These are phyloP conservation scores for Apostichopus leukothele DNA, from an alignment of 53 echinoderm and acorn worm species.

Conservation along the genomic window DNA sequence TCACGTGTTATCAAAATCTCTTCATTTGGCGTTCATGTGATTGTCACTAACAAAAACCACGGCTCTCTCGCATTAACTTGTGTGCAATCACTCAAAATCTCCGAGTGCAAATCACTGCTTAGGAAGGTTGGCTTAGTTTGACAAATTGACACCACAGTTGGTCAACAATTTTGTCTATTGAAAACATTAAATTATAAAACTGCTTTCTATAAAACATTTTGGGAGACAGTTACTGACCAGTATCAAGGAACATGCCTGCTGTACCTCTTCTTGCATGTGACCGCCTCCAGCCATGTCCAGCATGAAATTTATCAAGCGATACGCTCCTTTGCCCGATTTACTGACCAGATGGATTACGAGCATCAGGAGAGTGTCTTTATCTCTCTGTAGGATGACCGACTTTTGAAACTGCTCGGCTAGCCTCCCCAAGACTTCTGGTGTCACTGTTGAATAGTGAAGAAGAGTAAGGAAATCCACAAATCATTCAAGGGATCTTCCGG, in stretches of 20 bases:
- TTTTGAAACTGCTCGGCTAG: slow-evolving; percentile 81
- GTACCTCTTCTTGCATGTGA: slow-evolving; percentile 63
- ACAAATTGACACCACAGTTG: no score
- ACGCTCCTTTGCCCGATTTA: slow-evolving; percentile 89
- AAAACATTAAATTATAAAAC: slow-evolving; percentile 31
- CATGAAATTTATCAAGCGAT: slow-evolving; percentile 84
- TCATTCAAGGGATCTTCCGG: no score
- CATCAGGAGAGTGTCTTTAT: slow-evolving; percentile 82
- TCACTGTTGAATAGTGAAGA: slow-evolving; percentile 58
- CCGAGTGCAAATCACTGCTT: no score
- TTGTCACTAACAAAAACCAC: no score
- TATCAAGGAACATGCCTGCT: slow-evolving; percentile 79
- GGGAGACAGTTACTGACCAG: slow-evolving; percentile 73
- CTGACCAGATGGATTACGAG: slow-evolving; percentile 96
- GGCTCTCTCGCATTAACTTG: no score
- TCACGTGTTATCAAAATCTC: no score
- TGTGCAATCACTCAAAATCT: no score
- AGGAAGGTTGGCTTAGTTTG: no score
- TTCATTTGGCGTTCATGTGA: no score
- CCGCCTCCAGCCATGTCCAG: slow-evolving; percentile 65
- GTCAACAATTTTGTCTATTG: no score
- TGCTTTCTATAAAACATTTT: slow-evolving; percentile 32
- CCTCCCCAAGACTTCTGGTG: slow-evolving; percentile 80
- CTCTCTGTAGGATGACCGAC: slow-evolving; percentile 72
- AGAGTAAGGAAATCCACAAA: no score